Percentiles rank a stretch among this genome's conserved stretches.
Evolutionary conservation across 2,113 vertebrate genomes (phyloP).

Genomic region (Crotalus horridus): DNA sequence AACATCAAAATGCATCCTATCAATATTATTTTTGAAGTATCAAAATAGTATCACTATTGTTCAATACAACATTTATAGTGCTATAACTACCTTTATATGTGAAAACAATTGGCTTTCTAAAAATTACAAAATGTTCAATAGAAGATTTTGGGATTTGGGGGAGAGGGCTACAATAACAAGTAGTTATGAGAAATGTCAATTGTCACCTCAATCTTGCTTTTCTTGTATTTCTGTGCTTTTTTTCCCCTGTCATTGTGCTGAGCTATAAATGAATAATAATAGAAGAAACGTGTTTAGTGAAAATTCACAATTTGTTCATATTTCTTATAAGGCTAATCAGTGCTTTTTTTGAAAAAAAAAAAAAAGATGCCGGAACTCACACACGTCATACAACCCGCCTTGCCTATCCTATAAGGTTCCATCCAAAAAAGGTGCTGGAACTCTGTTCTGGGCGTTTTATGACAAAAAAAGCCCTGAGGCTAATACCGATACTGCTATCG

Average conservation of each 20-base stretch:
- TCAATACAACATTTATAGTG: not conserved
- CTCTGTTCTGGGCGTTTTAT: too few relatives aligned
- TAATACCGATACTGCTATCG: not conserved
- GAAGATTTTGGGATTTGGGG: not conserved
- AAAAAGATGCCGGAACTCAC: too few relatives aligned
- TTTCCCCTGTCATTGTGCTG: not conserved
- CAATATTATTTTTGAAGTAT: not conserved
- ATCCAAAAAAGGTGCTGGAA: too few relatives aligned
- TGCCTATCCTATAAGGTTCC: too few relatives aligned
- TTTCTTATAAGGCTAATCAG: not conserved
- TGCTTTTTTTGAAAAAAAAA: too few relatives aligned
- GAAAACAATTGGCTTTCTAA: not conserved
- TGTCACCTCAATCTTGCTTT: not conserved
- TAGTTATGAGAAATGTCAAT: not conserved
- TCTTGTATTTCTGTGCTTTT: not conserved
- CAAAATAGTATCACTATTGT: too few relatives aligned
- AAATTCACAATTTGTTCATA: not conserved
- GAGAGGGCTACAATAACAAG: not conserved
- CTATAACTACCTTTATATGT: not conserved
- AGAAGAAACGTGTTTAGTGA: constrained; percentile 13
- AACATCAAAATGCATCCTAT: not conserved
- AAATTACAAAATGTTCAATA: not conserved
- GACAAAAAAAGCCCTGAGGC: too few relatives aligned
- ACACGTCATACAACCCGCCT: too few relatives aligned
- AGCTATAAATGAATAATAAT: constrained; percentile 5